A percentile compares a stretch with the other conserved stretches of the same genome.
These are phyloP conservation scores for Liparis tanakae DNA, from an alignment of 2,797 vertebrate species.

Conservation along the genomic window DNA sequence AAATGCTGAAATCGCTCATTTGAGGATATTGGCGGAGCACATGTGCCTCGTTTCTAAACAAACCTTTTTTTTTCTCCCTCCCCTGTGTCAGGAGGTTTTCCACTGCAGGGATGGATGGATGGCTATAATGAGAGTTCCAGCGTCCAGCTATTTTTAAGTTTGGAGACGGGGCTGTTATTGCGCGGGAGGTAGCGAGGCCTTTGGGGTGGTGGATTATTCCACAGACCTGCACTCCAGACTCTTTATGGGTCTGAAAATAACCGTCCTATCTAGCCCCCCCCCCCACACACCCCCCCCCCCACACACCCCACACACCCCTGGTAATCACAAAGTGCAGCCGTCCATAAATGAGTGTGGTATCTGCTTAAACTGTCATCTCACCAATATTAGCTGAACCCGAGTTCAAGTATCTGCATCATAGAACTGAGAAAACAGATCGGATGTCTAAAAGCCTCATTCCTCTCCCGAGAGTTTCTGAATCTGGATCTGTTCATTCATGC, in stretches of 20 bases:
- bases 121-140: constrained; percentile 81
- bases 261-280: constrained; percentile 67
- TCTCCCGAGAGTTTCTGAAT: constrained; percentile 28
- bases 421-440: constrained; percentile 42
- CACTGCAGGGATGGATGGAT: constrained; percentile 73
- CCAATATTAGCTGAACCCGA: constrained; percentile 63
- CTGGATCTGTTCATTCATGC: constrained; percentile 47
- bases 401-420: constrained; percentile 48
- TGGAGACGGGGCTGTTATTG: constrained; percentile 73
- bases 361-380: constrained; percentile 75
- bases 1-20: constrained; percentile 49
- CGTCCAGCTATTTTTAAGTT: constrained; percentile 74
- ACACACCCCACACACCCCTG: constrained; percentile 68
- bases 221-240: constrained; percentile 73
- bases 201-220: constrained; percentile 77
- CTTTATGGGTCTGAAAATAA: constrained; percentile 83
- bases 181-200: constrained; percentile 70
- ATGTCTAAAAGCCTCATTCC: constrained; percentile 28
- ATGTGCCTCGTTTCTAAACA: constrained; percentile 66
- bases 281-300: constrained; percentile 70
- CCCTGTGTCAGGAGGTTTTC: constrained; percentile 67
- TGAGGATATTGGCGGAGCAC: constrained; percentile 48
- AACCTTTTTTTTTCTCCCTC: constrained; percentile 51
- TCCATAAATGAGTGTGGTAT: constrained; percentile 74
- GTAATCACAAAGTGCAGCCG: constrained; percentile 77